Base-by-base conservation (phyloP, 2,113 vertebrate species). In the Camelus dromedarius region DNA sequence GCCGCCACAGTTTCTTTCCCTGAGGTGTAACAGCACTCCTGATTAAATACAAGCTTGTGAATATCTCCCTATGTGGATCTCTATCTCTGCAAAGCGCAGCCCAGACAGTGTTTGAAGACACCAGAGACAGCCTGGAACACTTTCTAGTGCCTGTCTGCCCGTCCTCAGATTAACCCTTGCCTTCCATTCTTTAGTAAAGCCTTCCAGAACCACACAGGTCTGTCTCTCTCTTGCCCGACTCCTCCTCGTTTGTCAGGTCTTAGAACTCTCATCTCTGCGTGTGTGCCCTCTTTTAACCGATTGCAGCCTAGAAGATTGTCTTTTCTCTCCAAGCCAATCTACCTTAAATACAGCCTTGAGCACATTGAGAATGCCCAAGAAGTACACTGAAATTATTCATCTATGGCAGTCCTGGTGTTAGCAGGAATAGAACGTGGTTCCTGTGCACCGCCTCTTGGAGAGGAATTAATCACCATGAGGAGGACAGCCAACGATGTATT, bases 41-140 rank as follows among this genome's bases (percentile, higher is more conserved):
- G 93, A 95, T 96, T 97, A 97, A 98, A 98, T 82, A 95, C 73
- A 93, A 91, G 86, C n/a, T 14, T 64, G 77, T 1, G 1, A 38
- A 0, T 67, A 15, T 64, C 75, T 91, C 50, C 70, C 16, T 52
- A 32, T 1, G 19, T 18, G 14, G 22, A 1, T 22, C 11, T 16
- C 0, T 30, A 5, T 3, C 13, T 77, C 8, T 19, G 9, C 42
- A 56, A 72, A 67, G 28, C 24, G 7, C 26, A 32, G 38, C 14
- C 48, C 54, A 52, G 85, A 69, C 73, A 48, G 35, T 20, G 64
- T 52, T 72, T 54, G 67, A 62, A 67, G 79, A 52, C 16, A 3
- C 94, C 42, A 38, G 67, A 67, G 54, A 64, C 32, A 12, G 48
- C 50, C 38, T 1, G 2, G 8, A 84, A 84, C 15, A 42, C 26